Evolutionary conservation across 2,888 invertebrate genomes (phyloP).

Genomic region (Eurois occulta): DNA sequence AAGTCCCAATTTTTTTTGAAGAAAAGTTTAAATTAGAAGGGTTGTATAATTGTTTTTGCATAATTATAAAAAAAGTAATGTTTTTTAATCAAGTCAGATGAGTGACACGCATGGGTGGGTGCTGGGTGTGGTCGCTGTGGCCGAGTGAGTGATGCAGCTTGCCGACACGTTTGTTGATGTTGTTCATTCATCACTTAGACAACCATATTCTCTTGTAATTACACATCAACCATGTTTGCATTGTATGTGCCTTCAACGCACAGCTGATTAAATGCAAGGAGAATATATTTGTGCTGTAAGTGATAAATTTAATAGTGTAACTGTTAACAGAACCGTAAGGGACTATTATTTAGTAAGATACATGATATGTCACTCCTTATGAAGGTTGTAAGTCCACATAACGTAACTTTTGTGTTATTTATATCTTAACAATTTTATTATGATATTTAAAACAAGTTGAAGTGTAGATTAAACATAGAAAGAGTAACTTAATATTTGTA

Average conservation of each 20-base stretch:
- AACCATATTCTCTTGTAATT: slow-evolving; percentile 54
- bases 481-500: slow-evolving; percentile 81
- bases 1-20: slow-evolving; percentile 78
- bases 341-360: slow-evolving; percentile 79
- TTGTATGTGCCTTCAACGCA: slow-evolving; percentile 53
- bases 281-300: slow-evolving; percentile 63
- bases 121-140: slow-evolving; percentile 73
- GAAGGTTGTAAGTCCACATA: slow-evolving; percentile 89
- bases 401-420: slow-evolving; percentile 87
- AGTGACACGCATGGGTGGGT: slow-evolving; percentile 83
- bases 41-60: slow-evolving; percentile 84
- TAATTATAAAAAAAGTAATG: slow-evolving; percentile 77
- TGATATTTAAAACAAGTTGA: slow-evolving; percentile 83
- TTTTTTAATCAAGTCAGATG: slow-evolving; percentile 80
- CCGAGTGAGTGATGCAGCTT: slow-evolving; percentile 70
- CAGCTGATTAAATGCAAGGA: slow-evolving; percentile 53
- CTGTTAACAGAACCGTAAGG: slow-evolving; percentile 71
- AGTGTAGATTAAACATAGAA: slow-evolving; percentile 82
- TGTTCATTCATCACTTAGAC: slow-evolving; percentile 42
- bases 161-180: slow-evolving; percentile 52
- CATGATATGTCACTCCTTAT: slow-evolving; percentile 83
- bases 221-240: slow-evolving; percentile 28
- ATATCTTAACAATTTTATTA: slow-evolving; percentile 86
- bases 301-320: slow-evolving; percentile 65
- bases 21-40: slow-evolving; percentile 83